Evolutionary conservation across 2,113 vertebrate species (phyloP).

Genomic region (Oreochromis spilurus): DNA sequence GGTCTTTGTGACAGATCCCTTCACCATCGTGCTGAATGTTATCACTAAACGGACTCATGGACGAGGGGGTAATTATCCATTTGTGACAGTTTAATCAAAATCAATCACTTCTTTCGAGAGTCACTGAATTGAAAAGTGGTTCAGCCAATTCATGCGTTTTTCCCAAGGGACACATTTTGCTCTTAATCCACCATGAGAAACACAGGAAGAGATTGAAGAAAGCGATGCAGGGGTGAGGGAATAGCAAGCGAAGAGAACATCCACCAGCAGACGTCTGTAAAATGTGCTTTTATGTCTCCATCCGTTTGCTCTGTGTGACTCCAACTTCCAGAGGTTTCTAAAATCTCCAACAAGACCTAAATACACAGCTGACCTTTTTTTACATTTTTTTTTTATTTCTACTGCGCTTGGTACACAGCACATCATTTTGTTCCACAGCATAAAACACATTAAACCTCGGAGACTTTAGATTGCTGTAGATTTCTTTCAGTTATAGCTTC

Average conservation of each 20-base stretch:
- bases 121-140: slow-evolving; percentile 26
- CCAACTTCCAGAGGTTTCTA: background rate
- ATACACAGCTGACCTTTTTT: background rate
- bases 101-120: slow-evolving; percentile 36
- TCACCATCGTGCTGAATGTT: slow-evolving; percentile 2
- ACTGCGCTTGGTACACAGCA: background rate
- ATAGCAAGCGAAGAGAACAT: background rate
- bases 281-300: slow-evolving; percentile 11
- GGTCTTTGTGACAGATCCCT: background rate
- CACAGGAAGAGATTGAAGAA: background rate
- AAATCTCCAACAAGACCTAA: background rate
- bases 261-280: background rate
- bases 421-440: background rate
- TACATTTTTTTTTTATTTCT: background rate
- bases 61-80: slow-evolving; percentile 28
- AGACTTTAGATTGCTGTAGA: background rate
- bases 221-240: background rate
- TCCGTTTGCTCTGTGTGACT: background rate
- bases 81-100: slow-evolving; percentile 38
- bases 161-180: background rate
- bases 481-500: background rate
- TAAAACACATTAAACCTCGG: background rate
- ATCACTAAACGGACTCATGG: slow-evolving; percentile 24
- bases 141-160: slow-evolving; percentile 16
- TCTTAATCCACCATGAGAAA: slow-evolving; percentile 45